Base-by-base conservation (phyloP, 2,888 invertebrate species). In the Branchellion lobata region DNA sequence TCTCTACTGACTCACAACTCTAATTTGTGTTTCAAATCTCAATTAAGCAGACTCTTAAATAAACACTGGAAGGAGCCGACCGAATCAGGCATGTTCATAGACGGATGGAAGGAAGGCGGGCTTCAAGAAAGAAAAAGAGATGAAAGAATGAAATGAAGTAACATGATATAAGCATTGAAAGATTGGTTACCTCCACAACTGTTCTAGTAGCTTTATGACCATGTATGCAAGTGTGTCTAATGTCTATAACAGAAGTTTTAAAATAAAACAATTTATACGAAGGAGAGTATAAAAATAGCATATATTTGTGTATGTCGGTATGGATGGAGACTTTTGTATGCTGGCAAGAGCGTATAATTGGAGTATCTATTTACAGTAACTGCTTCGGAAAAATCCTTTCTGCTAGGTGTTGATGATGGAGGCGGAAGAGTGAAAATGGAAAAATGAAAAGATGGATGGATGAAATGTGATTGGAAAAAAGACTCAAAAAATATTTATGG, bases 111-210 rank as follows among this genome's bases (percentile, higher is more conserved):
- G 5, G 61, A 24, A 18, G 21, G 21, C 5, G 21, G 61, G 24
- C 24, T 57, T n/a, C 3, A 57, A 57, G 21, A 57, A 57, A n/a
- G 24, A 57, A n/a, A 57, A 57, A 57, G 3, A 57, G n/a, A 57
- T 57, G 21, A 57, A 57, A 3, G 24, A 57, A n/a, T 24, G 61
- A 57, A 57, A 57, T 57, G 61, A 57, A 57, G 61, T 57, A 57
- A 57, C 3, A 24, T 57, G 61, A 57, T 57, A 57, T n/a, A 57
- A 57, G 24, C 61, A n/a, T 57, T 57, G 61, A 57, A 57, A 57
- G 61, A 57, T 57, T 57, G 3, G 61, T 57, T 24, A 57, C 61
- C 61, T 14, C n/a, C 5, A n/a, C 61, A 57, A 57, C 24, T 18
- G 3, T 57, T 57, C 3, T n/a, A 57, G 21, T 8, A 18, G 61